phyloP scores from a whole-genome alignment of 2,113 vertebrate genomes.

The Pituophis catenifer region DNA sequence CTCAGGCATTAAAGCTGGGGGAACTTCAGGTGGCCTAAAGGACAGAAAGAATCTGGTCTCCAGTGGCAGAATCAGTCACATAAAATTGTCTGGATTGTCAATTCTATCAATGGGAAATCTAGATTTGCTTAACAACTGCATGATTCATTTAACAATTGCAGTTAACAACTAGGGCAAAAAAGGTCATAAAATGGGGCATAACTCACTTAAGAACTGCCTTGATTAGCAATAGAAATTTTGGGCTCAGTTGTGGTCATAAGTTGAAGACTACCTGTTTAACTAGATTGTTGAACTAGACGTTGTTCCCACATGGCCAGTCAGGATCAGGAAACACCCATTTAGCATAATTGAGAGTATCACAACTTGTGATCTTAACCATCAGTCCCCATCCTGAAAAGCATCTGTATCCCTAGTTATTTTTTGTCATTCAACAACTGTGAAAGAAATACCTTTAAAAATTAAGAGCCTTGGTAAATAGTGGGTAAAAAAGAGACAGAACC shows the following conservation, averaged over 20 bases:
- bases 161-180: not conserved
- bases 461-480: not conserved
- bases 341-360: not conserved
- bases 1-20: not conserved
- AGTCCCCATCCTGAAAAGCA: not conserved
- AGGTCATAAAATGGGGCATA: not conserved
- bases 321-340: not conserved
- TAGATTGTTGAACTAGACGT: not conserved
- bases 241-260: not conserved
- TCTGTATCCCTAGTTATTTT: not conserved
- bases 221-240: not conserved
- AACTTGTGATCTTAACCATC: not conserved
- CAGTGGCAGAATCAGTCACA: not conserved
- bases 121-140: not conserved
- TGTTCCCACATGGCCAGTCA: not conserved
- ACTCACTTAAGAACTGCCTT: not conserved
- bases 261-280: not conserved
- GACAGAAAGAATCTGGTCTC: not conserved
- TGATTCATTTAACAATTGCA: not conserved
- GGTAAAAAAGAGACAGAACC: not conserved
- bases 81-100: not conserved
- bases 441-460: not conserved
- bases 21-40: not conserved
- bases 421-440: not conserved
- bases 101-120: not conserved